Percentiles rank a stretch among this genome's conserved stretches.
Evolutionary conservation across 2,888 invertebrate species (phyloP).

Genomic region (Cacoxenus indagator): DNA sequence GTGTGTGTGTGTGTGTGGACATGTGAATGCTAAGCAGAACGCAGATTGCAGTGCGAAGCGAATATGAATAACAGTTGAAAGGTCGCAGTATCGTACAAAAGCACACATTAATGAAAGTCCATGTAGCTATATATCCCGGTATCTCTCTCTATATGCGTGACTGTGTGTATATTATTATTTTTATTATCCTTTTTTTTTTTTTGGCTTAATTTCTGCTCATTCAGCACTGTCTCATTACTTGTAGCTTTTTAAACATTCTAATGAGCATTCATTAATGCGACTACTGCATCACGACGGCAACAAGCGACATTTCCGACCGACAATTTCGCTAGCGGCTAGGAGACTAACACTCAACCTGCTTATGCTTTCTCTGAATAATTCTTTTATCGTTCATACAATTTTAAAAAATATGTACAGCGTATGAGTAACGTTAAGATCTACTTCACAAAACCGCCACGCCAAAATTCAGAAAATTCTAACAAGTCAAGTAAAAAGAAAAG

Average conservation of each 20-base stretch:
- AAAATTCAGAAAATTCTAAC: too few relatives aligned
- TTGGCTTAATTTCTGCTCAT: neutral
- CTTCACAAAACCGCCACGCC: slow-evolving; percentile 27
- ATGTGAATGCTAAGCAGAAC: too few relatives aligned
- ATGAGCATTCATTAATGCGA: slow-evolving; percentile 50
- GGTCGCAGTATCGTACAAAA: neutral
- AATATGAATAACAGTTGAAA: neutral
- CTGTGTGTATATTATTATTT: neutral
- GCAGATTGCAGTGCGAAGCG: neutral
- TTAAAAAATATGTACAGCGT: slow-evolving; percentile 24
- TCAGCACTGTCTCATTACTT: neutral
- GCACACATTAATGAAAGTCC: neutral
- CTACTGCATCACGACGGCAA: neutral
- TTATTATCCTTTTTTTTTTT: neutral
- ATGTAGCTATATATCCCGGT: neutral
- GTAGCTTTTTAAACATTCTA: slow-evolving; percentile 39
- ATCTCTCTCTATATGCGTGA: neutral
- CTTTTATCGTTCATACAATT: neutral
- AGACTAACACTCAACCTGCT: neutral
- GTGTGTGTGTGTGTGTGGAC: too few relatives aligned
- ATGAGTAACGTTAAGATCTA: neutral
- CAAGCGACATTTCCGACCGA: neutral
- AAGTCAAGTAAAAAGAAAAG: too few relatives aligned
- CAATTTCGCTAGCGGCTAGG: neutral
- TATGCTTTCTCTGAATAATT: neutral